Evolutionary conservation across 2,888 invertebrate species (phyloP), one percentile per base, ranked within the genome.

Genomic region (Heliothis peltigera): DNA sequence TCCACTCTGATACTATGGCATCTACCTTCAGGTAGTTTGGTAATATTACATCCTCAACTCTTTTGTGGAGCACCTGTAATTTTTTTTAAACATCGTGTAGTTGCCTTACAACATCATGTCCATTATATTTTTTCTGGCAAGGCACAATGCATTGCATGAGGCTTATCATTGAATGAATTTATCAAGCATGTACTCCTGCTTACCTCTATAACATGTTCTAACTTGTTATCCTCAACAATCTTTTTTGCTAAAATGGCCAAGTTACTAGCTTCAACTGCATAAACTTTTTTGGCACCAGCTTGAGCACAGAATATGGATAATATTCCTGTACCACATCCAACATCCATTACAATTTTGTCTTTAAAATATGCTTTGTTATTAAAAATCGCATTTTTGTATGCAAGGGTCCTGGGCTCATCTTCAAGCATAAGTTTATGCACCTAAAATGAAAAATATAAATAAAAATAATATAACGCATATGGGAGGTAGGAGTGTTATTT

Each of bases 1-100:
- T 99, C 99, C 99, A 99, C 92, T 99, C 99, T 0, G 99, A 99
- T 5, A 99, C 96, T 72, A 99, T 98, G 10, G 98, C 96, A 90
- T 99, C 99, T 1, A 98, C 97, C 90, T 97, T 96, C 8, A 95
- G 95, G 55, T 96, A 85, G 72, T 87, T 79, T 0, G 97, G 97
- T 54, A 98, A 89, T 0, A 90, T 86, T 3, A 98, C 95, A 84
- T 98, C 97, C 94, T 98, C 98, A 7, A 98, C 96, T 92, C 95
- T 96, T 56, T 96, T 96, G 83, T 98, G 96, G 47, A 98, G 96
- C 10, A 98, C 96, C 96, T 97, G 77, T 12, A 82, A 81, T 35
- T 43, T 25, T n/a, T 19, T 22, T 0, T 32, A 18, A 15, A 19
- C 39, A 39, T 39, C 7, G 43, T 4, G 6, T 17, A 17, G 42